Conservation (phyloP, 1,140 invertebrate genomes). For the Eumeta japonica region DNA sequence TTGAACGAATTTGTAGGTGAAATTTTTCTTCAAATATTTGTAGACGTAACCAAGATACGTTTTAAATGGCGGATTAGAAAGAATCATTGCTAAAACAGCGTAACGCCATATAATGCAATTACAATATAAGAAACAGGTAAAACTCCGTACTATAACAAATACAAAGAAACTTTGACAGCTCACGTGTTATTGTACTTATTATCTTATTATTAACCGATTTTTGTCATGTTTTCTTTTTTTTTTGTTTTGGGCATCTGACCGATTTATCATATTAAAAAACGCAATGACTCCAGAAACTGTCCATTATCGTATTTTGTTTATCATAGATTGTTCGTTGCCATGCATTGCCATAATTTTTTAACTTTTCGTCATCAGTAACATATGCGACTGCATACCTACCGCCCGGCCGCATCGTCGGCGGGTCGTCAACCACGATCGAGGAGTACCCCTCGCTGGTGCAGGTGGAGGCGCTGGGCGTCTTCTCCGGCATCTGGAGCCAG, state of each 20-base stretch:
- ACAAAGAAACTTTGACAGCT: neutral
- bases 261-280: too few relatives aligned
- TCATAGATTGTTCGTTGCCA: neutral
- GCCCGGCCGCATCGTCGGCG: constrained; percentile 28
- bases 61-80: too few relatives aligned
- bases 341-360: neutral
- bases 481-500: constrained; percentile 20
- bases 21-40: too few relatives aligned
- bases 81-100: too few relatives aligned
- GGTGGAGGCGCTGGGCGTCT: constrained; percentile 15
- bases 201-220: neutral
- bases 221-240: neutral
- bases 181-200: too few relatives aligned
- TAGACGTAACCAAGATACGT: too few relatives aligned
- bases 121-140: neutral
- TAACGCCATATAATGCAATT: too few relatives aligned
- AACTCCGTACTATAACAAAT: neutral
- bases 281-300: too few relatives aligned
- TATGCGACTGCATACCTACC: constrained; percentile 5
- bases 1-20: too few relatives aligned
- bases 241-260: neutral
- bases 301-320: neutral
- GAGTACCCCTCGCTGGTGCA: constrained; percentile 27
- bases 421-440: constrained; percentile 22
- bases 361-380: neutral